A percentile compares a stretch with the other conserved stretches of the same genome.
phyloP scores from a whole-genome alignment of 2,888 invertebrate genomes.

The Campoplex nolae region DNA sequence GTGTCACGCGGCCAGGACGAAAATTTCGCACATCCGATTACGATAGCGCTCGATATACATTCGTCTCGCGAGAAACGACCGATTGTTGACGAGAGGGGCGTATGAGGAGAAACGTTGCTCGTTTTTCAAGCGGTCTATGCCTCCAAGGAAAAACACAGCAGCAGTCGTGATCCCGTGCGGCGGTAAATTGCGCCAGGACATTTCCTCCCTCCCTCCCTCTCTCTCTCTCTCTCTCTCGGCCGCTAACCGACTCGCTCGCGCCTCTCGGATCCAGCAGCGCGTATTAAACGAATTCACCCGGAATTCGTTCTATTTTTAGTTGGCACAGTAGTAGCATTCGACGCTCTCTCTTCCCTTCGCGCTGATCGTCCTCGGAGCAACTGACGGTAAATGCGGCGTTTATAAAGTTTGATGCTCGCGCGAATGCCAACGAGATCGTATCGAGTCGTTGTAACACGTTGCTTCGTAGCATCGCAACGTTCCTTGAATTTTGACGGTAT shows the following conservation, averaged over 20 bases:
- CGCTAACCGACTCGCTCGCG: neutral
- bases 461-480: too few relatives aligned
- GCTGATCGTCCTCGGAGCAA: conserved; percentile 3
- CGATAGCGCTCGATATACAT: neutral
- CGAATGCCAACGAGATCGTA: conserved; percentile 3
- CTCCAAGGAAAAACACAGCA: neutral
- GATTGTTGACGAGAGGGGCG: neutral
- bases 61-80: conserved; percentile 9
- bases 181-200: conserved; percentile 7
- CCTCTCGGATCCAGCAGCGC: neutral
- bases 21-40: conserved; percentile 9
- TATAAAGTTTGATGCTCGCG: conserved; percentile 13
- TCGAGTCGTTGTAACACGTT: neutral
- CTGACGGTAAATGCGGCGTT: conserved; percentile 8
- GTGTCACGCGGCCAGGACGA: conserved; percentile 2
- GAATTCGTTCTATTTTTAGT: conserved; percentile 19
- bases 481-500: too few relatives aligned
- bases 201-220: neutral
- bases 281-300: conserved; percentile 15
- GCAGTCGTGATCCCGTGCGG: neutral
- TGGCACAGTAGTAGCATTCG: conserved; percentile 1
- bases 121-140: neutral
- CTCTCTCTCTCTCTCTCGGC: neutral
- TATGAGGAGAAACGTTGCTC: neutral
- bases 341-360: conserved; percentile 3